Conservation (phyloP, 2,888 invertebrate genomes). For the Amiota minor region DNA sequence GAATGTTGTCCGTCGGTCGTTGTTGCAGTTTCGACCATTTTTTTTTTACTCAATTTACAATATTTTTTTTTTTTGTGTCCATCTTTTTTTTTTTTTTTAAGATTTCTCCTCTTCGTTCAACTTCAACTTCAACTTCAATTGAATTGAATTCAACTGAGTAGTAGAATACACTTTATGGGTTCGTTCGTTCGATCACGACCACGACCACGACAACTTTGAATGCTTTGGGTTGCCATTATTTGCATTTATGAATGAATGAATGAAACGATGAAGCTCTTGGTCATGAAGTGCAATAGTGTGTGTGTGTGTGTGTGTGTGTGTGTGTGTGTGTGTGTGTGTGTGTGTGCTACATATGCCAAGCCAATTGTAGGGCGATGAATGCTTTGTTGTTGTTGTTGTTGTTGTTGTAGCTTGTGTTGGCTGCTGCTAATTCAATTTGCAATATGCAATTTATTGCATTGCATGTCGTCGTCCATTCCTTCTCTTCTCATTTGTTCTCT, state of each 20-base stretch:
- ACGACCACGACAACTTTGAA: no score
- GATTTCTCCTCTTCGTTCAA: no score
- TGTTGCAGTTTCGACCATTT: no score
- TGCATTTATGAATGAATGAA: slow-evolving; percentile 49
- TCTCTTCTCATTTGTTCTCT: neutral
- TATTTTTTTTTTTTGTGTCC: neutral
- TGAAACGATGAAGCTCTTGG: no score
- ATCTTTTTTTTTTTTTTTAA: slow-evolving; percentile 29
- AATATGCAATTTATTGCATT: neutral
- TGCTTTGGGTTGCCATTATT: slow-evolving; percentile 37
- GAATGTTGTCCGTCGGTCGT: no score
- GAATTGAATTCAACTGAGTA: no score
- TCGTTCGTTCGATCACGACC: no score
- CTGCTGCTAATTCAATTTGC: slow-evolving; percentile 36
- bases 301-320: slow-evolving; percentile 28
- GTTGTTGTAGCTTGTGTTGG: slow-evolving; percentile 14
- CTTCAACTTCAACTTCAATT: no score
- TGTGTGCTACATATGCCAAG: slow-evolving; percentile 2
- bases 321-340: slow-evolving; percentile 23
- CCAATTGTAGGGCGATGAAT: slow-evolving; percentile 41
- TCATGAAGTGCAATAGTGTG: slow-evolving; percentile 65
- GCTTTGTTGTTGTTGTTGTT: slow-evolving; percentile 45
- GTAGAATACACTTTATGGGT: neutral
- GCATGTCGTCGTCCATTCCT: slow-evolving; percentile 48
- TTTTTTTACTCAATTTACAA: no score